Base-by-base conservation (phyloP, 2,888 invertebrate genomes). In the Pterostichus madidus region DNA sequence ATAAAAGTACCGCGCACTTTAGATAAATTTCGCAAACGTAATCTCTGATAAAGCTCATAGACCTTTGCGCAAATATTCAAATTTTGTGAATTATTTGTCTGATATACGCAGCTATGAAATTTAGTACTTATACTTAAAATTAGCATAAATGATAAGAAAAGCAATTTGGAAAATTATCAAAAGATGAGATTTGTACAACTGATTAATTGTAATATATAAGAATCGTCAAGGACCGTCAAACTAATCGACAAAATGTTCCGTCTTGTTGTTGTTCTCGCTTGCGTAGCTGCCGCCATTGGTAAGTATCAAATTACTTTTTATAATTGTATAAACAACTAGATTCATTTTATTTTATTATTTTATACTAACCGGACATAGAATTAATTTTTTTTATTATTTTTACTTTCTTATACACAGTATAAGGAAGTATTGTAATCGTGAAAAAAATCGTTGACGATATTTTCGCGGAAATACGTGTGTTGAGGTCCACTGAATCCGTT, bases 221-320 rank as follows among this genome's bases (percentile, higher is more conserved):
- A 68, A 15, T 11, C 13, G 32, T 6, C 7, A 7, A 39, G 0
- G 44, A 39, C 7, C 1, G 10, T 35, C 11, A 68, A 39, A 24
- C 2, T 24, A 73, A 10, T 15, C 73, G 10, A 73, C 44, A 73
- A 73, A 73, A 73, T 73, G 73, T 46, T 73, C 24, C 44, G 49
- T n/a, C 10, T 73, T 73, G 73, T 73, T 11, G 0, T 73, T 6
- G 24, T 73, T 73, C 13, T 73, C n/a, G 6, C 64, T 35, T 73
- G 73, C 31, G 44, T 24, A 8, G 73, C 15, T 17, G 39, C 17
- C 8, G 71, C 49, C 35, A 1, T 46, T 24, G 73, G 73, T 73
- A 46, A 46, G 73, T 73, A 53, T n/a, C n/a, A 13, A 53, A 53
- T 5, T 53, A 53, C 13, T 53, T 3, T 56, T 56, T 17, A 24